Base-by-base conservation (phyloP, 1,140 invertebrate species). In the Manduca sexta region DNA sequence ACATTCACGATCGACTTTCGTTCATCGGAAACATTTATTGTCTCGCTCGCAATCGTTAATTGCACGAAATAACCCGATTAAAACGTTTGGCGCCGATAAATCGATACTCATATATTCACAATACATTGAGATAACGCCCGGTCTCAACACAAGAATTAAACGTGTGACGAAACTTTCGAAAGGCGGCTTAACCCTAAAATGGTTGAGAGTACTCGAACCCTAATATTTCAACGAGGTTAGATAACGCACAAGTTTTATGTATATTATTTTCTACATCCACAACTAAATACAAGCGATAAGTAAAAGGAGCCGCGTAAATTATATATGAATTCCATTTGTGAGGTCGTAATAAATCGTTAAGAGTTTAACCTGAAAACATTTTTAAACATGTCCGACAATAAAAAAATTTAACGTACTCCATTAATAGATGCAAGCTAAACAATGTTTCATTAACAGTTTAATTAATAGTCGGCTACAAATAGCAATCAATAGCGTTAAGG, bases 401-500 rank as follows among this genome's bases (percentile, higher is more conserved):
- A 40, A 39, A n/a, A 40, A 40, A 16, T 18, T 18, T 18, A 18
- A 40, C 38, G 10, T n/a, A 8, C 16, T 11, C 35, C 38, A 40
- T 40, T 40, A 40, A 40, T 7, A 18, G n/a, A 40, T 16, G 16
- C 11, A 40, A 40, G 1, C 14, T 40, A 45, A 45, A 57, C 49
- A 51, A 46, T 52, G 43, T 29, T 16, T 34, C 12, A 39, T 37
- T 40, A 42, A 51, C 18, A 40, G 26, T 56, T 65, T 64, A 68
- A 75, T 75, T 70, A 70, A 72, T 56, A 53, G 53, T 52, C 40
- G 37, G 31, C 44, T 53, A 51, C 49, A 55, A 60, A 60, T 65
- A 71, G 63, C 61, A 77, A 77, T 77, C 76, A 73, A 76, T 77
- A 80, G 56, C 57, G 61, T 67, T 56, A 66, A 71, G 64, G 63